Evolutionary conservation across 2,113 vertebrate genomes (phyloP), one percentile per base, ranked within the genome.

Genomic region (Chaetodon trifascialis): DNA sequence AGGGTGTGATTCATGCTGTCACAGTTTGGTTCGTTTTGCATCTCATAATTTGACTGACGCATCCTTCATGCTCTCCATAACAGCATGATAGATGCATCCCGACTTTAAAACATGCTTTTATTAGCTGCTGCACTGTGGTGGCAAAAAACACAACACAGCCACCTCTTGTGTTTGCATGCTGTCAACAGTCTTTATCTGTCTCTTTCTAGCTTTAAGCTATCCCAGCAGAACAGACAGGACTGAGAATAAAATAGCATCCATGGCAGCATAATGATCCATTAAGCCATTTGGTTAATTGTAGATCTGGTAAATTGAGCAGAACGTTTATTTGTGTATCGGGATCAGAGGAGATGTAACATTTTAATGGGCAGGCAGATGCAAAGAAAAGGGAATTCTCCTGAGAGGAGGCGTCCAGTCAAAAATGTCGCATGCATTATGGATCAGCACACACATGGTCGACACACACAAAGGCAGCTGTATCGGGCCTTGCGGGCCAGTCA

Each of bases 341-440:
- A 81, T 83, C 62, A 79, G 80, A 86, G 47, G 80, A 59, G 68
- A 67, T 54, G 72, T 60, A 10, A 58, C 2, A 1, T 54, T 79
- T 77, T 46, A 64, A 73, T 60, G 52, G 71, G 64, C 0, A 4
- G 77, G 58, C 25, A 62, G 69, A 72, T 64, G 70, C 68, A 69
- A 49, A 52, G 40, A 76, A 79, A 83, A 65, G 42, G 42, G 21
- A 36, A 62, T 79, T 69, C 80, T 88, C 60, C 47, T 63, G 68
- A 46, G 73, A 73, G 40, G 72, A 71, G 54, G 60, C 11, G 14
- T 79, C 67, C 25, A 55, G 75, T 76, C 82, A 66, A 60, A 83
- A 79, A 69, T n/a, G 11, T 44, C 0, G 7, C 67, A 82, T 88
- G 68, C 67, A 84, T 90, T 88, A 88, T 89, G 73, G 70, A 91